phyloP scores from a whole-genome alignment of 2,113 vertebrate species.

The Stigmatopora nigra region DNA sequence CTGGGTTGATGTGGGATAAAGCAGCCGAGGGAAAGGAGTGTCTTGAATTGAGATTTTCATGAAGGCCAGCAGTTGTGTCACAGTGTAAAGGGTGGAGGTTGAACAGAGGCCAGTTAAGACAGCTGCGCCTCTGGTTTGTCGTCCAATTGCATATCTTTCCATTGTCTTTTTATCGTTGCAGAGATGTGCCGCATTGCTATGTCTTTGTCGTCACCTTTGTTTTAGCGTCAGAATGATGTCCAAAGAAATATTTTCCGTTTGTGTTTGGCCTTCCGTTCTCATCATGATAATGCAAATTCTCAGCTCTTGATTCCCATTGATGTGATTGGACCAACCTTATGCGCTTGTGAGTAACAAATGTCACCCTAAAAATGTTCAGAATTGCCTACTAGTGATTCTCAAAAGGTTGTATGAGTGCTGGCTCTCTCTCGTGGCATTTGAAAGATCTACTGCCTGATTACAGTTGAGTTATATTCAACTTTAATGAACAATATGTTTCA shows the following conservation, averaged over 20 bases:
- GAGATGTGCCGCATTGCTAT: constrained; percentile 45
- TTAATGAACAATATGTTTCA: no score
- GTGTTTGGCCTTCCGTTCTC: neutral
- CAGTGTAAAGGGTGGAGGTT: constrained; percentile 29
- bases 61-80: constrained; percentile 24
- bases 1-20: constrained; percentile 37
- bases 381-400: no score
- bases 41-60: constrained; percentile 30
- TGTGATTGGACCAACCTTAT: no score
- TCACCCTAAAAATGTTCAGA: no score
- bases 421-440: no score
- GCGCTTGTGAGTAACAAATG: no score
- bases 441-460: no score
- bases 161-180: constrained; percentile 53
- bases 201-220: constrained; percentile 57
- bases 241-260: constrained; percentile 13
- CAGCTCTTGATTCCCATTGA: no score
- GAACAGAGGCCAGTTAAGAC: constrained; percentile 29
- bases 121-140: constrained; percentile 40
- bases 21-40: constrained; percentile 14
- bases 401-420: no score
- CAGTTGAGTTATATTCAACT: no score
- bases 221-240: constrained; percentile 8
- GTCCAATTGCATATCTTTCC: constrained; percentile 41
- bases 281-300: no score